Evolutionary conservation across 2,113 vertebrate species (phyloP).

Genomic region (Varanus komodoensis): DNA sequence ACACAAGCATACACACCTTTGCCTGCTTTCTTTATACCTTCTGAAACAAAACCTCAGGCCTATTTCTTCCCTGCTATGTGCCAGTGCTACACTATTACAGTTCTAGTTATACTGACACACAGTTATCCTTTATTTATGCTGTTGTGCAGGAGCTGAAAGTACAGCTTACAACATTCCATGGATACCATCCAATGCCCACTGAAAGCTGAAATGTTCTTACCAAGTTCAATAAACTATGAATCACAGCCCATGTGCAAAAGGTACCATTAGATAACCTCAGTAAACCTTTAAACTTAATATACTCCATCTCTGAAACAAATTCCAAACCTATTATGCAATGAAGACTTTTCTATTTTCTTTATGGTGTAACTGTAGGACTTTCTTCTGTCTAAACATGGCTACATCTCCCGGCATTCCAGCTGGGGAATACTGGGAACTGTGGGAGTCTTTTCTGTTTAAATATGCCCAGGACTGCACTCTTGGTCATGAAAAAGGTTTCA

Average conservation of each 20-base stretch:
- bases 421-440: too few species aligned
- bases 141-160: neutral
- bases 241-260: slow-evolving; percentile 27
- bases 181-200: neutral
- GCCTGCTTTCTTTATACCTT: neutral
- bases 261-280: slow-evolving; percentile 46
- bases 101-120: neutral
- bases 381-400: too few species aligned
- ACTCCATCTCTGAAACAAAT: slow-evolving; percentile 20
- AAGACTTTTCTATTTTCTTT: slow-evolving; percentile 51
- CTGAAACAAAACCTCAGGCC: neutral
- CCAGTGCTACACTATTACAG: neutral
- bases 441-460: too few species aligned
- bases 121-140: neutral
- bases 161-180: neutral
- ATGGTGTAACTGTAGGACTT: too few species aligned
- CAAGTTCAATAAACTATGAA: slow-evolving; percentile 5
- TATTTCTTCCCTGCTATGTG: neutral
- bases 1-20: neutral
- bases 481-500: slow-evolving; percentile 13
- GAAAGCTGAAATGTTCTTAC: slow-evolving; percentile 15
- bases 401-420: too few species aligned
- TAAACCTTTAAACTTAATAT: slow-evolving; percentile 56
- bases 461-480: too few species aligned
- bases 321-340: slow-evolving; percentile 22